phyloP scores from a whole-genome alignment of 2,888 invertebrate species.

The Thecophora atra region DNA sequence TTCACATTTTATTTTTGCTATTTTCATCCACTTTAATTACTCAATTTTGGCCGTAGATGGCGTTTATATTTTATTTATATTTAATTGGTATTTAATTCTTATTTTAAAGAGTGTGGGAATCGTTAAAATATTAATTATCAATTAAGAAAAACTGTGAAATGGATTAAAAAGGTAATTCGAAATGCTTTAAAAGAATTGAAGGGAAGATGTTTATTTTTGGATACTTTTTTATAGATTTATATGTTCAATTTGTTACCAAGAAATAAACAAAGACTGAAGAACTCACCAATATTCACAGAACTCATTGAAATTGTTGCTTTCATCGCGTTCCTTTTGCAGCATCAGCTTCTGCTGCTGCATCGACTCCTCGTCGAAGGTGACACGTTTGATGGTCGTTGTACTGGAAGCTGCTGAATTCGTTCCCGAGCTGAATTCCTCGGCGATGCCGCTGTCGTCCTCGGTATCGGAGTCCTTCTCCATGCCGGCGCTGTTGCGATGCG shows the following conservation, averaged over 20 bases:
- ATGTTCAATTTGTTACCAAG: no score
- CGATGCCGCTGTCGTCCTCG: conserved; percentile 54
- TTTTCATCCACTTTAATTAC: not conserved
- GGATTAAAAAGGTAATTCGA: no score
- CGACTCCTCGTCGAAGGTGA: conserved; percentile 38
- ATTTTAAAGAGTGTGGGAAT: no score
- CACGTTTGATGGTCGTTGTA: conserved; percentile 38
- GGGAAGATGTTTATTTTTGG: no score
- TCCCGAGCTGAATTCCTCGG: conserved; percentile 49
- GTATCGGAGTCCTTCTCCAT: conserved; percentile 44
- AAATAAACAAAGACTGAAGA: not conserved
- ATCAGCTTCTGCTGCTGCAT: conserved; percentile 19
- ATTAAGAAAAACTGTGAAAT: no score
- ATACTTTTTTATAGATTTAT: no score
- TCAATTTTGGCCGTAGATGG: not conserved
- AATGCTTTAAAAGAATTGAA: no score
- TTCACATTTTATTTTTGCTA: not conserved
- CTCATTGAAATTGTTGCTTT: conserved; percentile 41
- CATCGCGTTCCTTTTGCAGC: conserved; percentile 22
- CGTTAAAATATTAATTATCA: no score
- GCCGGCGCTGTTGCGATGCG: not conserved
- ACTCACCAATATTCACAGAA: conserved; percentile 51
- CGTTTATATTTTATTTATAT: no score
- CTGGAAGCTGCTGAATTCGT: conserved; percentile 34
- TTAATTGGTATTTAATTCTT: no score